phyloP scores from a whole-genome alignment of 2,113 vertebrate genomes.

The Hyla sarda region DNA sequence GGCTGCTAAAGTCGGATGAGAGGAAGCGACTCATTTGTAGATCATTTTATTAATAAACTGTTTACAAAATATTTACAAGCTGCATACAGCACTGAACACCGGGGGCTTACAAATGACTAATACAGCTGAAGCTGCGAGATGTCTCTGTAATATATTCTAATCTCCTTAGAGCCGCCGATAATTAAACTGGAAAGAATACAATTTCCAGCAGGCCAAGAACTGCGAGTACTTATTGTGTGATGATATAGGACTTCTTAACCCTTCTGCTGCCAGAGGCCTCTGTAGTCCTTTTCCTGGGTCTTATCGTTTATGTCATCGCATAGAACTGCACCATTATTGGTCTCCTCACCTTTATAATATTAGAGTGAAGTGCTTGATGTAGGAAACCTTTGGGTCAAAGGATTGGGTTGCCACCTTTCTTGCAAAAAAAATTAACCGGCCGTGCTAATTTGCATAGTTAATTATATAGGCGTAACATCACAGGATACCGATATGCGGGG shows the following conservation, averaged over 20 bases:
- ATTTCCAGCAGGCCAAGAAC: conserved; percentile 50
- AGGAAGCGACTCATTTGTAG: conserved; percentile 43
- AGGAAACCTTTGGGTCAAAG: too few relatives aligned
- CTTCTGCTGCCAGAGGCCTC: not conserved
- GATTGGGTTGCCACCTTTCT: too few relatives aligned
- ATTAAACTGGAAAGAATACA: conserved; percentile 55
- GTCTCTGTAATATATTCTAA: conserved; percentile 52
- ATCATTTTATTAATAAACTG: conserved; percentile 53
- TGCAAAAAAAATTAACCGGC: too few relatives aligned
- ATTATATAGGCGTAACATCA: too few relatives aligned
- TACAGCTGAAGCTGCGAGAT: conserved; percentile 46
- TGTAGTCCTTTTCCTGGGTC: not conserved
- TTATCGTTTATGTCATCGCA: too few relatives aligned
- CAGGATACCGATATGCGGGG: too few relatives aligned
- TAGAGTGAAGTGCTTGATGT: too few relatives aligned
- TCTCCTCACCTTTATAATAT: too few relatives aligned
- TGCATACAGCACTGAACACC: not conserved
- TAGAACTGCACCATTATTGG: too few relatives aligned
- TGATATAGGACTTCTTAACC: conserved; percentile 28
- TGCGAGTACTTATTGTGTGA: conserved; percentile 10
- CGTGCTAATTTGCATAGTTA: too few relatives aligned
- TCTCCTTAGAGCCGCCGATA: conserved; percentile 59
- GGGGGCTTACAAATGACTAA: conserved; percentile 50
- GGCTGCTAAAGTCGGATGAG: not conserved
- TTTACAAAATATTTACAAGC: conserved; percentile 57